These are phyloP conservation scores for Rhinichthys klamathensis DNA, from an alignment of 2,113 vertebrate species.

Conservation along the genomic window DNA sequence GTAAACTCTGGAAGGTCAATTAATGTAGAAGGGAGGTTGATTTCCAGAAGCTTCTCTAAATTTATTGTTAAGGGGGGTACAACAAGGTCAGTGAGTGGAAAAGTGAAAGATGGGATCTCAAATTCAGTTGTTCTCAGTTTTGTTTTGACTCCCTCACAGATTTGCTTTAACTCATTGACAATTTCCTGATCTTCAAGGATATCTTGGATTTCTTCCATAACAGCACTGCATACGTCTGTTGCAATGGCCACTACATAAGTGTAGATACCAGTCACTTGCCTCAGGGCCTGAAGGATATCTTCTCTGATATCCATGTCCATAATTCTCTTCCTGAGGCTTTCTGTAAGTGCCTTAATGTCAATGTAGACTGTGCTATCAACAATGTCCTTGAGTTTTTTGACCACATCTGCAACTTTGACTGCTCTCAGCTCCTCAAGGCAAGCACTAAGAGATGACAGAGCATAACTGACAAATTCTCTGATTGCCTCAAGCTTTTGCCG, in stretches of 20 bases:
- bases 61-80: slow-evolving; percentile 80
- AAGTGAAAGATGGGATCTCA: slow-evolving; percentile 78
- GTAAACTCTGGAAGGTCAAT: slow-evolving; percentile 85
- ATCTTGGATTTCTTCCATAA: slow-evolving; percentile 61
- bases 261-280: slow-evolving; percentile 68
- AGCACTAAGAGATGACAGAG: slow-evolving; percentile 60
- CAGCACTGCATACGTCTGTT: slow-evolving; percentile 61
- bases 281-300: slow-evolving; percentile 68
- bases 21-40: slow-evolving; percentile 76
- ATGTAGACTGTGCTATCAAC: slow-evolving; percentile 67
- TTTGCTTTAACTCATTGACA: slow-evolving; percentile 61
- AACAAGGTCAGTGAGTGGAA: slow-evolving; percentile 86
- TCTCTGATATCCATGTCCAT: slow-evolving; percentile 74
- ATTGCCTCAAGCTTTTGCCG: slow-evolving; percentile 80
- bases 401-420: slow-evolving; percentile 73
- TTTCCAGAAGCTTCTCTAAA: slow-evolving; percentile 71
- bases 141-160: slow-evolving; percentile 57
- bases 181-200: slow-evolving; percentile 60
- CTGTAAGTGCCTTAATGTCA: slow-evolving; percentile 72
- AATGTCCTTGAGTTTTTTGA: slow-evolving; percentile 68
- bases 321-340: slow-evolving; percentile 74
- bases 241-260: slow-evolving; percentile 55
- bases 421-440: slow-evolving; percentile 73
- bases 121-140: slow-evolving; percentile 77
- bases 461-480: slow-evolving; percentile 72